Conservation (phyloP, 1,140 invertebrate species). For the Drepana arcuata region DNA sequence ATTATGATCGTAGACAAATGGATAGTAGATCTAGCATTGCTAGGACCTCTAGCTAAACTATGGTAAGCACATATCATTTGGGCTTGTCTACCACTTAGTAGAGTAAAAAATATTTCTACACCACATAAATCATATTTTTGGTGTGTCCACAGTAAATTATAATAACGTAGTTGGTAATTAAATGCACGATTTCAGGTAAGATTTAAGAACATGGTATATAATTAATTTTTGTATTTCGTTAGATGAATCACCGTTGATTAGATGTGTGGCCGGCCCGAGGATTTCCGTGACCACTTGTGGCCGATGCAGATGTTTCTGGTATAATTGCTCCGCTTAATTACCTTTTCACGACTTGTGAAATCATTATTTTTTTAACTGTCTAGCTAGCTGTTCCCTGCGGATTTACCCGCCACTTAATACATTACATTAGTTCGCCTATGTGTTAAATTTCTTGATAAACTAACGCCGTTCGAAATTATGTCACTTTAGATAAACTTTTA, state of each 20-base stretch:
- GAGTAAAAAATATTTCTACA: slow-evolving; percentile 1
- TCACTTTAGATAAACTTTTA: too few relatives aligned
- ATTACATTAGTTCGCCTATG: too few relatives aligned
- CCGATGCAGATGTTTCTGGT: slow-evolving; percentile 59
- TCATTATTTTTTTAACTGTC: background rate
- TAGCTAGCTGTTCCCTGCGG: background rate
- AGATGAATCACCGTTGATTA: slow-evolving; percentile 65
- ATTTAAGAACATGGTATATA: slow-evolving; percentile 52
- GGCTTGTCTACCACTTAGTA: too few relatives aligned
- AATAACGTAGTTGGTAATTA: slow-evolving; percentile 50
- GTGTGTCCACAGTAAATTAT: slow-evolving; percentile 55
- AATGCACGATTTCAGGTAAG: slow-evolving; percentile 54
- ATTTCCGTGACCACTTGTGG: slow-evolving; percentile 32
- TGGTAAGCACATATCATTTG: too few relatives aligned
- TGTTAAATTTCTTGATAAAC: too few relatives aligned
- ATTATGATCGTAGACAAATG: too few relatives aligned
- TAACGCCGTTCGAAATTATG: too few relatives aligned
- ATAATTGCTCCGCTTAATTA: slow-evolving; percentile 60
- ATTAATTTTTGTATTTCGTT: slow-evolving; percentile 63
- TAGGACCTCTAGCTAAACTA: too few relatives aligned
- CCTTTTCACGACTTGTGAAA: slow-evolving; percentile 35
- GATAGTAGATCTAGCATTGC: too few relatives aligned
- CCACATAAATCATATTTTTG: background rate
- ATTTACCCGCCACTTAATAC: too few relatives aligned
- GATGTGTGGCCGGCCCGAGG: slow-evolving; percentile 32